Base-by-base conservation (phyloP, 2,797 vertebrate species). In the Crocidura indochinensis region DNA sequence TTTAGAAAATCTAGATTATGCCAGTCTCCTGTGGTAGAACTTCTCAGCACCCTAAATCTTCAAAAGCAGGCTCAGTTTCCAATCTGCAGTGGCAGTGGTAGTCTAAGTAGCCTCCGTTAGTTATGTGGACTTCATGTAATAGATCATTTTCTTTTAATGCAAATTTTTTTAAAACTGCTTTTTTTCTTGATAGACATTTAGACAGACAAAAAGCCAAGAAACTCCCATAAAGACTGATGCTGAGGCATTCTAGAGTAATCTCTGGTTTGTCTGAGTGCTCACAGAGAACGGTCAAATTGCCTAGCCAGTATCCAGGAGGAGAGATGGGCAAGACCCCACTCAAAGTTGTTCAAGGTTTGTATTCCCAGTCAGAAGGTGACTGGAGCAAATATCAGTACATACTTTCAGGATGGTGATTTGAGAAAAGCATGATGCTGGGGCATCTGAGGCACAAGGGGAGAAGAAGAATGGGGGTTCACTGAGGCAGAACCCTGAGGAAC, bases 351-450 rank as follows among this genome's bases (percentile, higher is more conserved):
- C 60, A 22, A 82, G 10, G 31, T 27, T 27, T 69, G 31, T 10
- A 78, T 11, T 81, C 84, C 29, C 38, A 84, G 87, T 88, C 49
- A 79, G 82, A 89, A 65, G 87, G 26, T 74, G 69, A 84, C 77
- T 27, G 51, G 44, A 71, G 64, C 46, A 84, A 83, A 86, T 49
- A 47, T 22, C 84, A 81, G 56, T 27, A 94, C 78, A 74, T 65
- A 26, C n/a, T 84, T 92, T 44, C 46, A 74, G 62, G 71, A 79
- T 22, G 38, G 67, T 0, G 62, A 44, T 19, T 88, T 90, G 20
- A 64, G 31, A 84, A 84, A 76, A 68, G 47, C 29, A 24, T 44
- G 71, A 74, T 90, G 51, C 79, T 77, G 38, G 38, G 38, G 38
- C 38, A 38, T 38, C 38, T 38, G 38, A 38, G 62, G 24, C 20